Conservation (phyloP, 2,113 vertebrate genomes). For the Paramormyrops kingsleyae region DNA sequence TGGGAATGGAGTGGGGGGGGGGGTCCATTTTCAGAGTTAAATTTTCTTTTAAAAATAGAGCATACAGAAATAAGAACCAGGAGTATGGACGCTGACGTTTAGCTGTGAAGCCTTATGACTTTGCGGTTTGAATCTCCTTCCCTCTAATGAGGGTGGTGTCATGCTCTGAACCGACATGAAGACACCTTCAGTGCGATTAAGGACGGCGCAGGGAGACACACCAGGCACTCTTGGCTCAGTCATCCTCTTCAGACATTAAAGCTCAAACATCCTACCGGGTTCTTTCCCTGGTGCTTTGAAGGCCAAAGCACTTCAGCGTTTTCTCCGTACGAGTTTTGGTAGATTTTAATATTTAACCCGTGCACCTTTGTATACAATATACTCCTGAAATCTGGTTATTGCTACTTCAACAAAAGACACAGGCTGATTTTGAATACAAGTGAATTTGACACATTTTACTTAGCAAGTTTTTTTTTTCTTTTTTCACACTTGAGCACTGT, state of each 20-base stretch:
- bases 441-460: background rate
- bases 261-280: background rate
- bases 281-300: background rate
- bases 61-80: background rate
- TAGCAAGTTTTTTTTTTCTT: background rate
- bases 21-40: background rate
- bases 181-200: conserved; percentile 39
- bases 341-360: conserved; percentile 8
- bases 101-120: conserved; percentile 29
- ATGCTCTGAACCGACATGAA: conserved; percentile 32
- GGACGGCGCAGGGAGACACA: conserved; percentile 17
- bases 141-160: conserved; percentile 39
- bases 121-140: conserved; percentile 30
- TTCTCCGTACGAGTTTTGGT: background rate
- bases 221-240: background rate
- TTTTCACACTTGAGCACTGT: background rate
- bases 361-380: background rate
- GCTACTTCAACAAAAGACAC: background rate
- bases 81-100: conserved; percentile 10
- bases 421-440: background rate
- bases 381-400: background rate
- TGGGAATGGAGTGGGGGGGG: too few relatives aligned
- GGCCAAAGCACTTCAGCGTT: background rate
- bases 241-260: background rate
- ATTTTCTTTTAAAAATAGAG: background rate